These are phyloP conservation scores for Scaptomyza flava DNA, from an alignment of 2,888 invertebrate genomes.

Conservation along the genomic window DNA sequence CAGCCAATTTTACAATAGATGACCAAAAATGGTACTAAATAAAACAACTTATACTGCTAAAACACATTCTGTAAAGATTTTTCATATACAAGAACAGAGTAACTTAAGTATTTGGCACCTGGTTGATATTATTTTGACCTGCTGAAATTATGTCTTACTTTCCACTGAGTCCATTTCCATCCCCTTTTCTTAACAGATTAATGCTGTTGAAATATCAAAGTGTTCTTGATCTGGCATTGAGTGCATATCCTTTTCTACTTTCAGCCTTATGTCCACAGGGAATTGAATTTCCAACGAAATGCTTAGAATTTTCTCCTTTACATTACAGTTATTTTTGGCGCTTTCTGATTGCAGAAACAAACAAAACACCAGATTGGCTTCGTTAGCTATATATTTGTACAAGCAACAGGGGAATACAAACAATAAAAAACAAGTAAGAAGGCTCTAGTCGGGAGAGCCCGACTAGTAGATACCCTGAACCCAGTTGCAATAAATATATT, in stretches of 20 bases:
- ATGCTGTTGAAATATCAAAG: background rate
- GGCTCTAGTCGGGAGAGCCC: no score
- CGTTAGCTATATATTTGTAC: constrained; percentile 30
- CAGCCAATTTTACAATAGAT: constrained; percentile 2
- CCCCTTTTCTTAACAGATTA: background rate
- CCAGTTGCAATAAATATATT: no score
- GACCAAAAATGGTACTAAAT: constrained; percentile 2
- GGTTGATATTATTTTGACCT: background rate
- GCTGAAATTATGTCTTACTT: no score
- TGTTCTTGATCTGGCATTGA: background rate
- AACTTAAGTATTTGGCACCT: background rate
- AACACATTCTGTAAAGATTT: background rate
- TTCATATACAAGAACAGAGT: no score
- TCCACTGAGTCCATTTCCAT: no score
- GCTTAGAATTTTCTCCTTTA: constrained; percentile 4
- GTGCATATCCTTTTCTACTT: background rate
- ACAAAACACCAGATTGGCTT: constrained; percentile 29
- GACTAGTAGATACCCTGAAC: no score
- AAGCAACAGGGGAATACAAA: background rate
- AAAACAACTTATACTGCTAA: background rate
- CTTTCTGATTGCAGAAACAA: constrained; percentile 1
- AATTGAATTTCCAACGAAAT: constrained; percentile 15
- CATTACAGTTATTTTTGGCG: constrained; percentile 31
- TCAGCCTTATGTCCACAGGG: background rate
- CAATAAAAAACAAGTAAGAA: no score